Base-by-base conservation (phyloP, 2,113 vertebrate genomes). In the Atlantisia rogersi region DNA sequence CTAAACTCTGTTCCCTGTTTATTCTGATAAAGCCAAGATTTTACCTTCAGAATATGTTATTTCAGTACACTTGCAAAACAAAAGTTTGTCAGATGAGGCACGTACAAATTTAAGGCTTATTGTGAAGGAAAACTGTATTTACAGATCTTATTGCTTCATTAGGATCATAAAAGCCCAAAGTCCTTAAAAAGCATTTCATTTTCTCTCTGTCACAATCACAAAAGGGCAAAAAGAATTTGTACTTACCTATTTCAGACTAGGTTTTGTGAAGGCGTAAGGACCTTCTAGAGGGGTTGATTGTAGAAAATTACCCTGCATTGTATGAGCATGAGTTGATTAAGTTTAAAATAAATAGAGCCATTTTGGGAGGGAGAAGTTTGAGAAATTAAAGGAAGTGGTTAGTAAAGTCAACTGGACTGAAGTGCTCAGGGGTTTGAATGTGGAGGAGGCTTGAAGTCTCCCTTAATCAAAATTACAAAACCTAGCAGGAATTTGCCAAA, bases 401-500 rank as follows among this genome's bases (percentile, higher is more conserved):
- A 65, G 68, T 73, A 76, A 92, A 95, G 77, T 92, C 74, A 84
- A 76, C 83, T 82, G 62, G 89, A n/a, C 91, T 89, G 74, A 82
- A 92, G 35, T 22, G 55, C 58, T 87, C 53, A 62, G 62, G 53
- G 19, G 6, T 58, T 95, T 92, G 70, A 91, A 68, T 37, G 67
- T 69, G 85, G 62, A 93, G 84, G 74, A 92, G 84, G 65, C 58
- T 95, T 77, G 70, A 95, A 91, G 28, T 85, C 32, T 95, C 39
- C 60, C 74, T 50, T 91, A 89, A 89, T 69, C 74, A 89, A 87
- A 92, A 89, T 88, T 86, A 69, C 44, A 92, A 87, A 94, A 69
- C 32, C 53, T 82, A 76, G 7, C 53, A 82, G 53, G 91, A 94
- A 92, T 95, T 91, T 95, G 53, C n/a, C 77, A 95, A 96, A 82